A percentile compares a stretch with the other conserved stretches of the same genome.
Conservation (phyloP, 2,797 vertebrate genomes). For the Chaunax sp. region DNA sequence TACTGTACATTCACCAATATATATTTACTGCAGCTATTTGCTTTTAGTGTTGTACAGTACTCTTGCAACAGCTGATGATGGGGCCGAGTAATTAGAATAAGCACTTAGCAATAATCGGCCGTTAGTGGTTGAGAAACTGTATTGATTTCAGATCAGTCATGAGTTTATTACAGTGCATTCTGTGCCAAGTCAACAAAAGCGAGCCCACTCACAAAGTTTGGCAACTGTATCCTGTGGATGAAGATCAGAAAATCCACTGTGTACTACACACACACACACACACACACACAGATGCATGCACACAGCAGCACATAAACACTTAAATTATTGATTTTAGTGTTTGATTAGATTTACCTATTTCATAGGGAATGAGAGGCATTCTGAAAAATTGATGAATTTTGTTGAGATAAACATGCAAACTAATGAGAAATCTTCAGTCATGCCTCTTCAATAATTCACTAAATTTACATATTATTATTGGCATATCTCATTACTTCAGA, state of each 20-base stretch:
- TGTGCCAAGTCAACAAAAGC: conserved; percentile 42
- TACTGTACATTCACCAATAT: background rate
- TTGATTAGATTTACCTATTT: conserved; percentile 78
- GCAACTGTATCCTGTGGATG: conserved; percentile 25
- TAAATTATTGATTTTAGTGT: conserved; percentile 79
- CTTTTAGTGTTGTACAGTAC: conserved; percentile 16
- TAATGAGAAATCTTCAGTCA: conserved; percentile 78
- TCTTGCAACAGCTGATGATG: conserved; percentile 43
- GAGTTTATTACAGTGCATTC: conserved; percentile 55
- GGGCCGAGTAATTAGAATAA: conserved; percentile 53
- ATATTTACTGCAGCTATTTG: background rate
- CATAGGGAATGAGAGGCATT: conserved; percentile 57
- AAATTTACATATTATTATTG: conserved; percentile 86
- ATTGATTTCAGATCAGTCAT: conserved; percentile 71
- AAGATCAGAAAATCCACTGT: conserved; percentile 40
- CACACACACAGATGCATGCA: conserved; percentile 29
- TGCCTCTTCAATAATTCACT: conserved; percentile 84
- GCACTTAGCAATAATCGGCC: conserved; percentile 58
- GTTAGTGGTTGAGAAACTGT: conserved; percentile 58
- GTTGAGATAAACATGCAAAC: conserved; percentile 79
- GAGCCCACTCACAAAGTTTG: conserved; percentile 50
- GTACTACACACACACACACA: too few relatives aligned
- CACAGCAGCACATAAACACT: conserved; percentile 53
- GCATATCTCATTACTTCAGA: conserved; percentile 81
- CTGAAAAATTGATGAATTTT: conserved; percentile 74